Evolutionary conservation across 2,797 vertebrate genomes (phyloP).

Genomic region (Astyanax mexicanus): DNA sequence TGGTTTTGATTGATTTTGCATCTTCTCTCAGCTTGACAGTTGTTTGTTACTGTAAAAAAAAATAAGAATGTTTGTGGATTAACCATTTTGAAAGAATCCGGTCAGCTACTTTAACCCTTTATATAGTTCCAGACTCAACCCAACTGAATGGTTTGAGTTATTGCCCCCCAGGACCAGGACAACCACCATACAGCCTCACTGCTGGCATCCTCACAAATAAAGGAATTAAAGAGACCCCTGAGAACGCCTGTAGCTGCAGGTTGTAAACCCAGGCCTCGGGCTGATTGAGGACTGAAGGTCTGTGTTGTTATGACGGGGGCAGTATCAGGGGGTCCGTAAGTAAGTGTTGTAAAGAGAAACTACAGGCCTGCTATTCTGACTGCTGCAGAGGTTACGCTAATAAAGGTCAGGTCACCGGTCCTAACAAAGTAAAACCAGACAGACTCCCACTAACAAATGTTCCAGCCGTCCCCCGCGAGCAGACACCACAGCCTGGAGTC

Average conservation of each 20-base stretch:
- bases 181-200: neutral
- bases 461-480: constrained; percentile 69
- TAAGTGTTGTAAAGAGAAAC: constrained; percentile 60
- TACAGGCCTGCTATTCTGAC: constrained; percentile 56
- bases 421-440: constrained; percentile 69
- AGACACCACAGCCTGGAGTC: constrained; percentile 39
- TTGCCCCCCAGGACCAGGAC: constrained; percentile 25
- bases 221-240: constrained; percentile 8
- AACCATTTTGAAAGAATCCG: too few relatives aligned
- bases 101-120: too few relatives aligned
- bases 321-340: constrained; percentile 66
- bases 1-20: too few relatives aligned
- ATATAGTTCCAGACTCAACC: neutral
- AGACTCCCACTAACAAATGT: constrained; percentile 65
- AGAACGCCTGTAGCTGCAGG: constrained; percentile 50
- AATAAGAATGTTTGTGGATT: too few relatives aligned
- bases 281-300: constrained; percentile 37
- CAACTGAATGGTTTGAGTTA: constrained; percentile 14
- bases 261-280: constrained; percentile 30
- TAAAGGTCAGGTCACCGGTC: constrained; percentile 72
- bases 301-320: constrained; percentile 53
- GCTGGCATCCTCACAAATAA: neutral
- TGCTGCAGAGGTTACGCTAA: constrained; percentile 68
- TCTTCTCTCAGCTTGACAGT: too few relatives aligned
- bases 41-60: too few relatives aligned